Evolutionary conservation across 2,888 invertebrate genomes (phyloP), one percentile per base, ranked within the genome.

Genomic region (Protophormia terraenovae): DNA sequence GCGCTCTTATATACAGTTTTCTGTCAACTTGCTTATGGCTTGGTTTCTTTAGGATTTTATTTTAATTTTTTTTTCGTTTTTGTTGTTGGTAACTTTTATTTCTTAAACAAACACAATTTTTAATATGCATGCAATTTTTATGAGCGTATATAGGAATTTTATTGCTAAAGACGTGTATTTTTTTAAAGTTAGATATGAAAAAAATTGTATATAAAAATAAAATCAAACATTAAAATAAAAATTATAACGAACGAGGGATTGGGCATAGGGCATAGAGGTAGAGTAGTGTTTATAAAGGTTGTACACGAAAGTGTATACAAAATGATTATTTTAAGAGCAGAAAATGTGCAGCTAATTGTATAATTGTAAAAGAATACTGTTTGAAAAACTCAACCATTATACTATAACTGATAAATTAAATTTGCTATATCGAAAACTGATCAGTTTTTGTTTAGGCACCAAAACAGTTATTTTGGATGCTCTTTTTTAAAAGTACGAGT

Each of bases 61-160:
- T 10, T 76, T 7, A 35, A 58, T 66, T 75, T 27, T 47, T 38
- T 45, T 35, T 53, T 19, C 41, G 24, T 32, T 55, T 14, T 64
- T 24, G 22, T 5, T 53, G 53, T 41, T 29, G 19, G 24, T 72
- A 72, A 79, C 50, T 72, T 73, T 85, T 85, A 75, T 87, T 88
- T 89, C 87, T 88, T 89, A 90, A 91, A 89, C 89, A 92, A 91
- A 91, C 90, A 90, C 90, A 91, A 90, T 91, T 92, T 91, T 92
- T 92, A 92, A 92, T 92, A 92, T 92, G 90, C 92, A 88, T 90
- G 90, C 91, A 91, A 91, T 91, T 92, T 92, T 92, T 92, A 92
- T 91, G 92, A 91, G 91, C 91, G 90, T 92, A 90, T 89, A 91
- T 90, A 89, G 91, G 90, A 91, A 91, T 92, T 92, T 92, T 92